These are phyloP conservation scores for Pentamera pediparva DNA, from an alignment of 53 echinoderm and acorn worm genomes.

Conservation along the genomic window DNA sequence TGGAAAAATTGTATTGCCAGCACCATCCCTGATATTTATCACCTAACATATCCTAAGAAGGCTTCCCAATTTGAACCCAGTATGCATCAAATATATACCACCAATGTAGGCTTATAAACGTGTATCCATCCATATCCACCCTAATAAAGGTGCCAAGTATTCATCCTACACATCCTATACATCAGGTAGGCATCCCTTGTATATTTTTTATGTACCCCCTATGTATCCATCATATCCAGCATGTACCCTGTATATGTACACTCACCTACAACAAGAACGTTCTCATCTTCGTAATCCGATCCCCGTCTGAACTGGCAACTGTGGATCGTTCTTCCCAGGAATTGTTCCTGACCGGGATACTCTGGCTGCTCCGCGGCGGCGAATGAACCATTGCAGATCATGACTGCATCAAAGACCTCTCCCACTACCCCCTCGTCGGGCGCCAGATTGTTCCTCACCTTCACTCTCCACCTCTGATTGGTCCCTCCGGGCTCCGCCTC, in stretches of 20 bases:
- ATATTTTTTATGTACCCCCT: no score
- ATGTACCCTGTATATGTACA: background rate
- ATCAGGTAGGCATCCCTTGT: no score
- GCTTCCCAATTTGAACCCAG: no score
- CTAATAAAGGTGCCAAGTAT: no score
- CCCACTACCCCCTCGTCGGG: background rate
- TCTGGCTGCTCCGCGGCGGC: conserved; percentile 38
- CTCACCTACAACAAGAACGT: conserved; percentile 59
- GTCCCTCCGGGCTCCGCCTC: background rate
- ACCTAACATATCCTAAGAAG: no score
- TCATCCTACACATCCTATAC: no score
- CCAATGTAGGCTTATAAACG: no score
- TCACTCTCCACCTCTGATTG: background rate
- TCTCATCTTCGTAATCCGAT: conserved; percentile 42
- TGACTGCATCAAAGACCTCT: conserved; percentile 56
- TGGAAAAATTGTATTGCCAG: no score
- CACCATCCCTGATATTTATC: no score
- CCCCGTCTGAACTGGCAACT: conserved; percentile 48
- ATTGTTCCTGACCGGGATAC: conserved; percentile 39
- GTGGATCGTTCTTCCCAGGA: conserved; percentile 41
- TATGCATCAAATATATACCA: no score
- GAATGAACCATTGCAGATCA: conserved; percentile 48
- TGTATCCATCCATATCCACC: no score
- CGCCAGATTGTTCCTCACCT: background rate
- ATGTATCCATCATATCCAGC: no score